phyloP scores from a whole-genome alignment of 2,797 vertebrate genomes.

The Etheostoma nigrum region DNA sequence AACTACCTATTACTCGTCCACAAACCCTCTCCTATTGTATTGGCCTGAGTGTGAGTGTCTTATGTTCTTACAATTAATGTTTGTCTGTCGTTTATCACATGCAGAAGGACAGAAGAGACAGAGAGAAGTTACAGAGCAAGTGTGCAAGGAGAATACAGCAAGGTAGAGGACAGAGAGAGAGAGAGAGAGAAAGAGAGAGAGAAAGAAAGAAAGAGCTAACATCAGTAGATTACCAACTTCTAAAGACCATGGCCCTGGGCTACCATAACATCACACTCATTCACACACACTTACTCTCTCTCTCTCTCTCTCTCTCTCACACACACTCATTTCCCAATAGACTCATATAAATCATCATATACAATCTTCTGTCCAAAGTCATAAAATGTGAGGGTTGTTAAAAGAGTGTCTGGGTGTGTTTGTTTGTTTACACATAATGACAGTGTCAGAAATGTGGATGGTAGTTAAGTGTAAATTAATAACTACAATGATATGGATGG shows the following conservation, averaged over 20 bases:
- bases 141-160: conserved; percentile 3
- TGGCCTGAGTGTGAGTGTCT: background rate
- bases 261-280: background rate
- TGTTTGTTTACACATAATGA: conserved; percentile 63
- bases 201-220: conserved; percentile 13
- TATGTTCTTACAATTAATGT: background rate
- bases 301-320: background rate
- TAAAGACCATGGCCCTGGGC: conserved; percentile 13
- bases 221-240: conserved; percentile 31
- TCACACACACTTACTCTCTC: background rate
- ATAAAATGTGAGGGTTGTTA: conserved; percentile 27
- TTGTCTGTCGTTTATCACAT: background rate
- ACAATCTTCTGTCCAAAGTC: conserved; percentile 20
- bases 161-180: background rate
- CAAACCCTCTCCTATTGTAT: conserved; percentile 4
- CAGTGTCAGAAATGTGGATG: conserved; percentile 47
- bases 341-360: background rate
- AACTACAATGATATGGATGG: conserved; percentile 31
- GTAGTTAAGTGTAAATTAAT: conserved; percentile 66
- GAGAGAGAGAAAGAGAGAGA: background rate
- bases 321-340: conserved; percentile 9
- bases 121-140: conserved; percentile 8
- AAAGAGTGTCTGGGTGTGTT: conserved; percentile 58
- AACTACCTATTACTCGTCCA: background rate
- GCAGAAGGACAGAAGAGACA: background rate